Evolutionary conservation across 2,888 invertebrate genomes (phyloP).

Genomic region (Arge pagana): DNA sequence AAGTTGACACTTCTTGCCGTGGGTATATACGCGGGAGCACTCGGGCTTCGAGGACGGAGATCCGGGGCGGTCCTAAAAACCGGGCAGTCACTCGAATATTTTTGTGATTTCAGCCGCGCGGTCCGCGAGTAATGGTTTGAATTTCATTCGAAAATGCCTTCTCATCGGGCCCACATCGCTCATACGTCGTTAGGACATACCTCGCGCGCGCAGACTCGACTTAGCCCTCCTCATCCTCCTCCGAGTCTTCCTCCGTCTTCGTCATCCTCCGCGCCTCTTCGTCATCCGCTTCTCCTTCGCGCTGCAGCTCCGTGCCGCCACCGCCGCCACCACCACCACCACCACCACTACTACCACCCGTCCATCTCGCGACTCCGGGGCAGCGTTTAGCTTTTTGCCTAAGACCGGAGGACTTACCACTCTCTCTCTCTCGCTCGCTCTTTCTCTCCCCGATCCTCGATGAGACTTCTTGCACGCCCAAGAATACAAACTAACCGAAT

Average conservation of each 20-base stretch:
- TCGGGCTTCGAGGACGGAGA: constrained; percentile 15
- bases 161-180: constrained; percentile 29
- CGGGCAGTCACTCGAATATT: constrained; percentile 22
- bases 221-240: constrained; percentile 18
- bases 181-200: constrained; percentile 35
- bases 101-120: constrained; percentile 21
- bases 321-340: constrained; percentile 4
- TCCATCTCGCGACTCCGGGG: constrained; percentile 4
- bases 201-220: constrained; percentile 25
- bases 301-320: constrained; percentile 12
- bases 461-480: constrained; percentile 24
- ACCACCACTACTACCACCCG: constrained; percentile 1
- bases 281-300: constrained; percentile 13
- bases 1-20: constrained; percentile 21
- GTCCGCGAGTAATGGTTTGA: constrained; percentile 23
- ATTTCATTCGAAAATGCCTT: constrained; percentile 26
- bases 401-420: constrained; percentile 28
- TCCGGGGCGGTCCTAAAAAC: constrained; percentile 13
- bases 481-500: constrained; percentile 31
- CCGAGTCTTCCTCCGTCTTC: constrained; percentile 13
- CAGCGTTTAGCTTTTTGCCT: constrained; percentile 30
- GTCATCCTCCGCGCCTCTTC: constrained; percentile 15
- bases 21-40: constrained; percentile 18
- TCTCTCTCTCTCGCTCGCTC: no score
- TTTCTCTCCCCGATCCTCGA: constrained; percentile 24